Conservation (phyloP, 2,888 invertebrate species). For the Oxytorus armatus region DNA sequence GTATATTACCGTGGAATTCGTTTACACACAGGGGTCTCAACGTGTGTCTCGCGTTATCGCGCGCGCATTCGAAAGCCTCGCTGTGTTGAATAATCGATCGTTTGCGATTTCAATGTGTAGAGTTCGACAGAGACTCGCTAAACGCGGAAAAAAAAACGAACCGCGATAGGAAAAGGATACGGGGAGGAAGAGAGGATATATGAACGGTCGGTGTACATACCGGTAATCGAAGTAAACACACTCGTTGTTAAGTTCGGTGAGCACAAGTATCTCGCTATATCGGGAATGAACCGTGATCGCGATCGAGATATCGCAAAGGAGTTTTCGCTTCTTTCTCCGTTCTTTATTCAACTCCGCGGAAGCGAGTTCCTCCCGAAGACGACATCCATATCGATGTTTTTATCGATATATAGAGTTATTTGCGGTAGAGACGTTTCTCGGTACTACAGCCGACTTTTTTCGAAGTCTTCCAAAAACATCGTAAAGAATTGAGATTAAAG, state of each 20-base stretch:
- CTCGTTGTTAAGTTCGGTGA: slow-evolving; percentile 37
- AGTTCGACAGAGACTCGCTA: slow-evolving; percentile 14
- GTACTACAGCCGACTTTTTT: too few species aligned
- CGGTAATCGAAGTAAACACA: slow-evolving; percentile 42
- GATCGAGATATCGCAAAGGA: slow-evolving; percentile 16
- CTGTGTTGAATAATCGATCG: slow-evolving; percentile 53
- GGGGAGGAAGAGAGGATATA: background rate
- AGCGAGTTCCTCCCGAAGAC: slow-evolving; percentile 10
- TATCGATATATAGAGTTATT: too few species aligned
- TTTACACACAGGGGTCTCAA: slow-evolving; percentile 39
- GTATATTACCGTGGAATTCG: slow-evolving; percentile 47
- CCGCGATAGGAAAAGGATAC: background rate
- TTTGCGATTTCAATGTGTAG: slow-evolving; percentile 40
- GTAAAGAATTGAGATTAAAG: too few species aligned
- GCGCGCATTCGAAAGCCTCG: slow-evolving; percentile 50
- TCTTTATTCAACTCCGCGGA: too few species aligned
- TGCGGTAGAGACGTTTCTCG: too few species aligned
- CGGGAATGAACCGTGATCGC: slow-evolving; percentile 40
- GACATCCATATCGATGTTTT: background rate
- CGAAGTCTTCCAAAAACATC: too few species aligned
- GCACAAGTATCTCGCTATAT: slow-evolving; percentile 29
- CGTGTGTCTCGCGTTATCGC: slow-evolving; percentile 50
- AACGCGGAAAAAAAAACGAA: slow-evolving; percentile 5
- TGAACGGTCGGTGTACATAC: slow-evolving; percentile 17
- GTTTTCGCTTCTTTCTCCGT: too few species aligned